A percentile compares a stretch with the other conserved stretches of the same genome.
phyloP scores from a whole-genome alignment of 1,140 invertebrate species.

The Trichonephila clavata region DNA sequence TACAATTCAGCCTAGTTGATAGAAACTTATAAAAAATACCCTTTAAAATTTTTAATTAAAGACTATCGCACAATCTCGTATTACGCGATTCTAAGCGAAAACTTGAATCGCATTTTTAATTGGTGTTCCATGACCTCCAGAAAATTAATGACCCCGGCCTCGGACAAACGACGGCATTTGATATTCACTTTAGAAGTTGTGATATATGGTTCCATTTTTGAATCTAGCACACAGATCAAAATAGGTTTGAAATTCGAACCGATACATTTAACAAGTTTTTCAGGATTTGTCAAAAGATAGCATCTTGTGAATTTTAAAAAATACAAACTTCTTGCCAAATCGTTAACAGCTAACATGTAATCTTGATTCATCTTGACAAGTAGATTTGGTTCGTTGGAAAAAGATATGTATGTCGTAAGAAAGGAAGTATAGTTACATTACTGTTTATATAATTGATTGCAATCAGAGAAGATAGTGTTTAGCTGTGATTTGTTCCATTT shows the following conservation, averaged over 20 bases:
- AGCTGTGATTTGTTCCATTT: too few relatives aligned
- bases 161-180: conserved; percentile 11
- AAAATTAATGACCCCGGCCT: conserved; percentile 21
- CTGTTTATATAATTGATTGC: too few relatives aligned
- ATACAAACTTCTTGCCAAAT: too few relatives aligned
- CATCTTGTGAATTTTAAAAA: too few relatives aligned
- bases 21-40: background rate
- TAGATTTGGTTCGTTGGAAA: too few relatives aligned
- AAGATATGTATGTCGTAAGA: too few relatives aligned
- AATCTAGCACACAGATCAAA: background rate
- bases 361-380: too few relatives aligned
- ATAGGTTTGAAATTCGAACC: background rate
- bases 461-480: too few relatives aligned
- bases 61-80: background rate
- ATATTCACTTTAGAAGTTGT: background rate
- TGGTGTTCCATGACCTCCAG: background rate
- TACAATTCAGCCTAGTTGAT: background rate
- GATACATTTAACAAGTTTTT: too few relatives aligned
- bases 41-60: background rate
- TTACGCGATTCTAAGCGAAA: background rate
- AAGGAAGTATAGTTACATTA: too few relatives aligned
- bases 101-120: background rate
- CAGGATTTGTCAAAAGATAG: too few relatives aligned
- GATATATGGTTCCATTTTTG: background rate
- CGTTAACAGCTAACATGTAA: too few relatives aligned